phyloP scores from a whole-genome alignment of 2,888 invertebrate genomes.

The Athripsodes cinereus region DNA sequence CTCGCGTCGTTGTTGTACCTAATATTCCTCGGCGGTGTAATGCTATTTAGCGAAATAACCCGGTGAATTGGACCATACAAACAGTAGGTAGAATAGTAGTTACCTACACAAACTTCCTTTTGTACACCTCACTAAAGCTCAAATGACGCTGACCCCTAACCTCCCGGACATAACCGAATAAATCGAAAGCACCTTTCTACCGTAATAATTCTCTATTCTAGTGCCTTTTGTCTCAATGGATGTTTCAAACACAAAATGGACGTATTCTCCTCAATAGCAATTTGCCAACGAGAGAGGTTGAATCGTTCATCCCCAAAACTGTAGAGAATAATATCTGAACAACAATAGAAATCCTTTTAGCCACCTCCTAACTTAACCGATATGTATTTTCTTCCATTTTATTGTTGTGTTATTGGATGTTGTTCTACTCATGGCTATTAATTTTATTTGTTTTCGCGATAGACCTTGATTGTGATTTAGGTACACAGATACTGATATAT shows the following conservation, averaged over 20 bases:
- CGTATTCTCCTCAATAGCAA: slow-evolving; percentile 5
- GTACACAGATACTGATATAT: neutral
- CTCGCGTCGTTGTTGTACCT: neutral
- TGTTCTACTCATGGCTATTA: neutral
- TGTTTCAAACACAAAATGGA: slow-evolving; percentile 1
- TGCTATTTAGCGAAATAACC: neutral
- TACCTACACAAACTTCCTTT: too few species aligned
- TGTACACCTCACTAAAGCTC: neutral
- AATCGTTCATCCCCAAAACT: slow-evolving; percentile 1
- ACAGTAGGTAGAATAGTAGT: too few species aligned
- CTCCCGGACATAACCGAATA: slow-evolving; percentile 18
- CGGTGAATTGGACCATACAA: neutral
- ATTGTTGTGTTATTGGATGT: neutral
- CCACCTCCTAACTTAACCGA: neutral
- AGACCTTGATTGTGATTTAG: neutral
- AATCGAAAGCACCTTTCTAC: slow-evolving; percentile 17
- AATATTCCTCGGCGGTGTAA: neutral
- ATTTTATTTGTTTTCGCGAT: neutral
- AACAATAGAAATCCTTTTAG: neutral
- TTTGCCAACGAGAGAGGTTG: slow-evolving; percentile 2
- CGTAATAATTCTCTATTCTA: slow-evolving; percentile 21
- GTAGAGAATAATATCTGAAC: neutral
- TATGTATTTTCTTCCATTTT: neutral
- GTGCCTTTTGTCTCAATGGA: slow-evolving; percentile 18
- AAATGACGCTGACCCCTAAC: slow-evolving; percentile 16